Conservation (phyloP, 1,140 invertebrate genomes). For the Rhynchophorus ferrugineus region DNA sequence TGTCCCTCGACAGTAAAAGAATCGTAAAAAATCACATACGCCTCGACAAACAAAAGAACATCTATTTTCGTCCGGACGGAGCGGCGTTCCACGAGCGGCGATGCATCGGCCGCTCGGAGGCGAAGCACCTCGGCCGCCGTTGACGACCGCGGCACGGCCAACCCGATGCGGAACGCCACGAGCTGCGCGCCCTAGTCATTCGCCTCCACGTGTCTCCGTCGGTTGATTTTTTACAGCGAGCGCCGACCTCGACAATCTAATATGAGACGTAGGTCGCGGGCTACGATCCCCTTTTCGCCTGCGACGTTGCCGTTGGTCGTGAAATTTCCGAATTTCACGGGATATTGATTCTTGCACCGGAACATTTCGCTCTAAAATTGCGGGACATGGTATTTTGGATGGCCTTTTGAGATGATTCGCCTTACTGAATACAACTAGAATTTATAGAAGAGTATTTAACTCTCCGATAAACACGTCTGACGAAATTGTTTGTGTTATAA, state of each 20-base stretch:
- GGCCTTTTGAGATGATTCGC: too few relatives aligned
- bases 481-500: too few relatives aligned
- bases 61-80: conserved; percentile 9
- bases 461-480: too few relatives aligned
- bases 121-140: conserved; percentile 32
- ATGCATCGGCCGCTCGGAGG: conserved; percentile 30
- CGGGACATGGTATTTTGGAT: too few relatives aligned
- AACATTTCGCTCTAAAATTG: too few relatives aligned
- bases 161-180: conserved; percentile 27
- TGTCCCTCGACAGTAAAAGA: neutral
- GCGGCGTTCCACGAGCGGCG: conserved; percentile 27
- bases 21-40: neutral
- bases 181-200: conserved; percentile 35
- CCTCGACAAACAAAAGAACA: neutral
- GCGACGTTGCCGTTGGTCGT: conserved; percentile 10
- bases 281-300: conserved; percentile 9
- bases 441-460: too few relatives aligned
- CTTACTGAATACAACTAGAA: too few relatives aligned
- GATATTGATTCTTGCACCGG: too few relatives aligned
- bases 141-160: conserved; percentile 1
- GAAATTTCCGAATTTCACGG: neutral
- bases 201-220: conserved; percentile 42
- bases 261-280: conserved; percentile 40
- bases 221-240: conserved; percentile 38
- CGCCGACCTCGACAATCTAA: conserved; percentile 44